A percentile compares a stretch with the other conserved stretches of the same genome.
Evolutionary conservation across 1,140 invertebrate species (phyloP).

Genomic region (Hyles vespertilio): DNA sequence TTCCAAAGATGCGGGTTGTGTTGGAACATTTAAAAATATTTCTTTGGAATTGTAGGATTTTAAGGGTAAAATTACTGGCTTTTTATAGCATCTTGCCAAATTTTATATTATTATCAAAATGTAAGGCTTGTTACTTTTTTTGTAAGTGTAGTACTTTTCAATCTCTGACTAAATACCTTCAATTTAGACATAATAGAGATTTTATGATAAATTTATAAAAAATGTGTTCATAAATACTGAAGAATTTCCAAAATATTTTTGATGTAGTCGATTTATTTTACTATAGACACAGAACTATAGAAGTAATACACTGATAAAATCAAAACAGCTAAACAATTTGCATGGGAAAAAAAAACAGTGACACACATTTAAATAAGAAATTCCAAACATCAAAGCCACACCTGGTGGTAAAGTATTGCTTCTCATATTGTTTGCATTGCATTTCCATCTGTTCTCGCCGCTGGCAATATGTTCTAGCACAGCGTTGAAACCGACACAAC

Average conservation of each 20-base stretch:
- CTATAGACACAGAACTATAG: no score
- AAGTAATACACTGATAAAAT: no score
- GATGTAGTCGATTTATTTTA: no score
- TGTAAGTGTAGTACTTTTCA: background rate
- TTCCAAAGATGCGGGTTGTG: constrained; percentile 12
- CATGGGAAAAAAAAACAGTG: no score
- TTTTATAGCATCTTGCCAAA: no score
- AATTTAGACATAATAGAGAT: no score
- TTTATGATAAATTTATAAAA: background rate
- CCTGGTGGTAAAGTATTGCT: background rate
- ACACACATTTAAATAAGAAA: no score
- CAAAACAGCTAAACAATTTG: no score
- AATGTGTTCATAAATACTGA: background rate
- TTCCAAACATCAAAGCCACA: no score
- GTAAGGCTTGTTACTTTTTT: background rate
- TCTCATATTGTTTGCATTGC: background rate
- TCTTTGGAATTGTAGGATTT: background rate
- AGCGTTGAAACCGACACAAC: no score
- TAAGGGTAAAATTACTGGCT: background rate
- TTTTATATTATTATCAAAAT: background rate
- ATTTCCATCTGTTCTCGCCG: background rate
- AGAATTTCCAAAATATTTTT: no score
- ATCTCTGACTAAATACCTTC: no score
- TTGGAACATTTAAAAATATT: background rate
- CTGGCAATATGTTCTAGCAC: background rate